Percentiles rank a stretch among this genome's conserved stretches.
These are phyloP conservation scores for Choloepus hoffmanni DNA, from an alignment of 2,113 vertebrate genomes.

Conservation along the genomic window DNA sequence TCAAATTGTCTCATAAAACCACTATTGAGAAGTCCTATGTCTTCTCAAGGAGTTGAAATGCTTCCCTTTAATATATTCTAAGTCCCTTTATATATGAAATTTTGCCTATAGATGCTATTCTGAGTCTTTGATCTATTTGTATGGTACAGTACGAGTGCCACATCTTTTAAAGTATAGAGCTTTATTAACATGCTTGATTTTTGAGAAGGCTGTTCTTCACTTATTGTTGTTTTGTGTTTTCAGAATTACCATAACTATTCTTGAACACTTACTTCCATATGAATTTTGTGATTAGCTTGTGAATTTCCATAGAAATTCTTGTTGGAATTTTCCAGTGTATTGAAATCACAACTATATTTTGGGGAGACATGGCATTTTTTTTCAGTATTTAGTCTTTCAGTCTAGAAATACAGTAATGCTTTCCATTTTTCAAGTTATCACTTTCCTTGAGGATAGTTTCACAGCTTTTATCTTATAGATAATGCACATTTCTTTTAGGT, in stretches of 20 bases:
- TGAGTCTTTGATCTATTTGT: background rate
- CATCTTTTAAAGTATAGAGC: background rate
- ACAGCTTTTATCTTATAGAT: background rate
- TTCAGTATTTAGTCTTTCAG: background rate
- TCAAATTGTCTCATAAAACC: background rate
- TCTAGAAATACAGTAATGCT: background rate
- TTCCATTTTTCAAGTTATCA: background rate
- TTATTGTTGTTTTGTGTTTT: background rate
- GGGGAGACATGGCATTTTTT: background rate
- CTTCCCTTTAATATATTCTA: background rate
- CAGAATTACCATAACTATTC: background rate
- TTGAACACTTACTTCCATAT: background rate
- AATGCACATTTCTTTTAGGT: background rate
- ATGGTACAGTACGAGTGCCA: background rate
- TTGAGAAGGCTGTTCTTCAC: background rate
- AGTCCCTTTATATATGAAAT: no score
- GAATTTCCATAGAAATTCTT: constrained; percentile 43
- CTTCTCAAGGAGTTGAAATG: background rate
- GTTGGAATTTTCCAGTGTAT: background rate
- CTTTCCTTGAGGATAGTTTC: constrained; percentile 4
- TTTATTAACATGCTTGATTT: background rate
- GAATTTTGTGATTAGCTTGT: constrained; percentile 11
- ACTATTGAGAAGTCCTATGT: background rate
- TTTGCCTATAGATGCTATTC: background rate
- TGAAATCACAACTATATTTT: background rate